These are phyloP conservation scores for Seira ritae DNA, from an alignment of 2,888 invertebrate species.

Conservation along the genomic window DNA sequence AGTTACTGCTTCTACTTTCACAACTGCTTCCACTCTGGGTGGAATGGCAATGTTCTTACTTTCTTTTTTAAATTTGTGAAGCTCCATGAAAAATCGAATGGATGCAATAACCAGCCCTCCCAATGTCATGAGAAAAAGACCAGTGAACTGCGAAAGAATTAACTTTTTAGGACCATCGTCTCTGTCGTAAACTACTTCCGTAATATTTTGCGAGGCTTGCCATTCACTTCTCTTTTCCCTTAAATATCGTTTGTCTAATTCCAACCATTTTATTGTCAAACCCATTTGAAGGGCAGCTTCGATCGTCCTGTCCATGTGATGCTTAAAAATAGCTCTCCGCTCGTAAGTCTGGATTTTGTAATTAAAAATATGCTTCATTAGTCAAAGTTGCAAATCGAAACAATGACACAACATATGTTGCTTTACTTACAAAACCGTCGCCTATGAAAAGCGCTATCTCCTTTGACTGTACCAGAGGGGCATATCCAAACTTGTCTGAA, in stretches of 20 bases:
- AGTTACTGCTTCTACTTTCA: too few relatives aligned
- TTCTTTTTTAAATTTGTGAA: neutral
- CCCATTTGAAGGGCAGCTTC: conserved; percentile 38
- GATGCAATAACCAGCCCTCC: conserved; percentile 15
- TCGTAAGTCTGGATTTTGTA: conserved; percentile 28
- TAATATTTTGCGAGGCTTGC: conserved; percentile 30
- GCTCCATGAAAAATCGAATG: neutral
- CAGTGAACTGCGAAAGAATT: conserved; percentile 29
- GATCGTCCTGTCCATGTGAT: conserved; percentile 40
- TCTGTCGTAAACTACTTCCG: conserved; percentile 21
- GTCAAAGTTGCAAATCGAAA: neutral
- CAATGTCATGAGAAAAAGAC: conserved; percentile 7
- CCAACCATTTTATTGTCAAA: conserved; percentile 33
- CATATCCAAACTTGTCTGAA: conserved; percentile 25
- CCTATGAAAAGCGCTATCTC: conserved; percentile 38
- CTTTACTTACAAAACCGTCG: conserved; percentile 19
- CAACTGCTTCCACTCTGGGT: too few relatives aligned
- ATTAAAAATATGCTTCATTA: neutral
- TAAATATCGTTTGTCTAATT: conserved; percentile 33
- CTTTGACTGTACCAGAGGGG: conserved; percentile 17
- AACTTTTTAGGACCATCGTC: conserved; percentile 27
- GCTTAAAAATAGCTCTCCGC: conserved; percentile 33
- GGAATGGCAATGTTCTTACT: too few relatives aligned
- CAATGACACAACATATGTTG: too few relatives aligned
- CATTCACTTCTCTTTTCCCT: conserved; percentile 20